A percentile compares a stretch with the other conserved stretches of the same genome.
Conservation (phyloP, 2,888 invertebrate genomes). For the Seira sanloemensis region DNA sequence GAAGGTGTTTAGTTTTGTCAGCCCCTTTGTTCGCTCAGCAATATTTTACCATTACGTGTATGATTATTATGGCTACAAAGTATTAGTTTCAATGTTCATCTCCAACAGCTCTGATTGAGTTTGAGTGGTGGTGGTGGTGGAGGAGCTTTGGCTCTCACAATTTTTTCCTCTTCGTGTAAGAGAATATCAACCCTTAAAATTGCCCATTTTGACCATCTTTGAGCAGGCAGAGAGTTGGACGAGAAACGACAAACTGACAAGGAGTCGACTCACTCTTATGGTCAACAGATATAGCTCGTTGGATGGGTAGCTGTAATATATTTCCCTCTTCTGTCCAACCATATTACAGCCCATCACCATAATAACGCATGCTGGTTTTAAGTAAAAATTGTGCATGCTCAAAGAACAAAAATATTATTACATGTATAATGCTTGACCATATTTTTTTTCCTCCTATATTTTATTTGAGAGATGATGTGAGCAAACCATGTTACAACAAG, state of each 20-base stretch:
- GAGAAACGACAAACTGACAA: neutral
- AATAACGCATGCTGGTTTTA: constrained; percentile 50
- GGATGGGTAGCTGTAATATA: constrained; percentile 51
- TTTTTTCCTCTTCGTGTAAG: neutral
- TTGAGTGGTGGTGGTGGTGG: neutral
- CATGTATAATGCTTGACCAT: constrained; percentile 30
- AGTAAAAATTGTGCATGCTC: neutral
- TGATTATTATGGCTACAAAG: constrained; percentile 62
- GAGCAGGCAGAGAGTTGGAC: no score
- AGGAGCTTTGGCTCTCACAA: neutral
- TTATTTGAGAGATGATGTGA: constrained; percentile 4
- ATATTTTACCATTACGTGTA: constrained; percentile 42
- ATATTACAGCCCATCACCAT: constrained; percentile 60
- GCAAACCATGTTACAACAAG: constrained; percentile 41
- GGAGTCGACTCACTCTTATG: constrained; percentile 13
- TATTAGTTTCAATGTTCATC: constrained; percentile 61
- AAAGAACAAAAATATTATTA: neutral
- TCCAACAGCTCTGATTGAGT: constrained; percentile 52
- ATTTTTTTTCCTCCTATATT: constrained; percentile 13
- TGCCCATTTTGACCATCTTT: neutral
- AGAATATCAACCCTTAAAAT: neutral
- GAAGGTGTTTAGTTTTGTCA: no score
- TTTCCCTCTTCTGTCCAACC: constrained; percentile 52
- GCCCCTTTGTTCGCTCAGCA: no score
- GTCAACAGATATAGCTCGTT: constrained; percentile 25